A percentile compares a stretch with the other conserved stretches of the same genome.
Conservation (phyloP, 2,113 vertebrate species). For the Gallinago undulata region DNA sequence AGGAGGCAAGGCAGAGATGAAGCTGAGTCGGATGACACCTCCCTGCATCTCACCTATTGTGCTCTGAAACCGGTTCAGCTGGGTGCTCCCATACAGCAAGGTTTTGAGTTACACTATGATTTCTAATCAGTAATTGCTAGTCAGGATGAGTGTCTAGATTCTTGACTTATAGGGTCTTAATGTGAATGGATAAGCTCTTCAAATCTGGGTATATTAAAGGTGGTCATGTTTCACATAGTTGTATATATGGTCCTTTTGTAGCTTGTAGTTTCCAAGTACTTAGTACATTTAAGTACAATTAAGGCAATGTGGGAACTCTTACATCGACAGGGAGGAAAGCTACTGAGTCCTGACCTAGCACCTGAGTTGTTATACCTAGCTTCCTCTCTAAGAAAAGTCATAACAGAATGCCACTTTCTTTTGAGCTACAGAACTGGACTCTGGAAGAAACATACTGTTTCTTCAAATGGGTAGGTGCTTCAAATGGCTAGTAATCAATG, state of each 20-base stretch:
- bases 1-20: too few species aligned
- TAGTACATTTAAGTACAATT: background rate
- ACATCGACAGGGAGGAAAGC: background rate
- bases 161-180: background rate
- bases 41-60: too few species aligned
- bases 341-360: background rate
- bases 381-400: background rate
- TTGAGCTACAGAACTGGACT: background rate
- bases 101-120: background rate
- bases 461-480: background rate
- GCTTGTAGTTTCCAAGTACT: background rate
- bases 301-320: background rate
- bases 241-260: background rate
- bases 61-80: too few species aligned
- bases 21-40: too few species aligned
- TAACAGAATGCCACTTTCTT: background rate
- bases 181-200: background rate
- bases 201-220: background rate
- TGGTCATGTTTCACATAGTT: background rate
- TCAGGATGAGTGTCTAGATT: background rate
- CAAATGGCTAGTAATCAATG: background rate
- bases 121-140: background rate
- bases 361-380: background rate
- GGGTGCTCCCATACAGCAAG: background rate
- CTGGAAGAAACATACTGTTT: background rate